Percentiles rank a stretch among this genome's conserved stretches.
These are phyloP conservation scores for Holocentrus rufus DNA, from an alignment of 2,797 vertebrate genomes.

Conservation along the genomic window DNA sequence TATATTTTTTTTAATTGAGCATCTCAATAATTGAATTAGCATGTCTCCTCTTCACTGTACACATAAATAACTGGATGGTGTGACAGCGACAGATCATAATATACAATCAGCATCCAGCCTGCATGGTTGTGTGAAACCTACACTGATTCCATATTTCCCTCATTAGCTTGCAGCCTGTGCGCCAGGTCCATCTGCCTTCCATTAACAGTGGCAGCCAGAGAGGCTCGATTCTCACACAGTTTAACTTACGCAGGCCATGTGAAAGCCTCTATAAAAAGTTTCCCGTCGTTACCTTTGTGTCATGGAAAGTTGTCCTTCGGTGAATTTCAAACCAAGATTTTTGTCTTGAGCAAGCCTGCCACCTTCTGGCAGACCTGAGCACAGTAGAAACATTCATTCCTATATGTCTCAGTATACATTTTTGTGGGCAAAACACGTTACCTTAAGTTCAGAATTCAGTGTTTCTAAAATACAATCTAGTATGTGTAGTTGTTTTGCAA, in stretches of 20 bases:
- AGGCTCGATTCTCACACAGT: constrained; percentile 50
- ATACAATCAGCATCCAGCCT: constrained; percentile 46
- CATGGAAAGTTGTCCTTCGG: constrained; percentile 63
- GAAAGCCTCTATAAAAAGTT: constrained; percentile 65
- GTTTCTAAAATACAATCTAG: too few relatives aligned
- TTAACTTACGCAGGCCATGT: constrained; percentile 40
- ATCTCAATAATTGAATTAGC: background rate
- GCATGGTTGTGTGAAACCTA: constrained; percentile 60
- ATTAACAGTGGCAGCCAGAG: constrained; percentile 66
- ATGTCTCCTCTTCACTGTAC: background rate
- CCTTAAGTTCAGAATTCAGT: too few relatives aligned
- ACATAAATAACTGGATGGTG: background rate
- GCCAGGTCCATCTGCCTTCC: constrained; percentile 67
- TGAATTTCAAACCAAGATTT: background rate
- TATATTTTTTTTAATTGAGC: background rate
- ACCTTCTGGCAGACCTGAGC: constrained; percentile 60
- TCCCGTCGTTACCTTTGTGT: constrained; percentile 61
- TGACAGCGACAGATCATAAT: constrained; percentile 12
- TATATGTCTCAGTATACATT: too few relatives aligned
- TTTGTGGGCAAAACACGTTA: too few relatives aligned
- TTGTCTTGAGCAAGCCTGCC: constrained; percentile 64
- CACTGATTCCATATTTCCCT: constrained; percentile 59
- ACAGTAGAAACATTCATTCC: background rate
- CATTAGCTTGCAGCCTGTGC: constrained; percentile 49
- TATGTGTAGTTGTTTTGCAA: too few relatives aligned